Base-by-base conservation (phyloP, 2,888 invertebrate genomes). In the Phragmatobia fuliginosa region DNA sequence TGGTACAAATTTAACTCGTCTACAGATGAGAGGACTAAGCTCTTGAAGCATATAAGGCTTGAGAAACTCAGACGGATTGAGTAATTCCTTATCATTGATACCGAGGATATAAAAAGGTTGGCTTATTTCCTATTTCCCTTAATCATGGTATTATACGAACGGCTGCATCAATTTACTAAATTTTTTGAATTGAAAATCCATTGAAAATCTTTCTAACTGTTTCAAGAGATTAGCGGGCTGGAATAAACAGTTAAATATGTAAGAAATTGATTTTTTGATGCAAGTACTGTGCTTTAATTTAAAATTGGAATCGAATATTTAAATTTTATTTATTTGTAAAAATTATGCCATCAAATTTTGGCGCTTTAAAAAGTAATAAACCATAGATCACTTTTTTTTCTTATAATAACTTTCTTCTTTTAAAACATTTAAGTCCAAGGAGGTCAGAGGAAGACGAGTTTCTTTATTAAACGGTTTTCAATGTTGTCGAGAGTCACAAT, bases 401-500 rank as follows among this genome's bases (percentile, higher is more conserved):
- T 32, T 59, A 14, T 2, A 59, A 11, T 18, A 32, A 7, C 11
- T 60, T 60, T 33, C 33, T 32, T 60, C 21, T 4, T 32, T 32
- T 32, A 59, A 36, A 28, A 56, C 56, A 56, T 56, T 28, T 56
- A 28, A 16, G 28, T n/a, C 18, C 41, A 60, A 72, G 49, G 25
- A 52, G 77, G 71, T 73, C 59, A 62, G 52, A 72, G 72, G 75
- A 72, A 72, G 68, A 38, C 18, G 52, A 65, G 21, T 68, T 70
- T 68, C 28, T 33, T 64, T 67, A 72, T 36, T 32, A 67, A 81
- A 74, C 66, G 74, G 38, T 73, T 81, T 75, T 67, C 68, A 66
- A 70, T 72, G 81, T 80, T n/a, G 32, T 64, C 52, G 38, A 62
- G 25, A 52, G 16, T 28, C 5, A 72, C 78, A 86, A 80, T 71